Base-by-base conservation (phyloP, 2,113 vertebrate genomes). In the Psammodynastes pulverulentus region DNA sequence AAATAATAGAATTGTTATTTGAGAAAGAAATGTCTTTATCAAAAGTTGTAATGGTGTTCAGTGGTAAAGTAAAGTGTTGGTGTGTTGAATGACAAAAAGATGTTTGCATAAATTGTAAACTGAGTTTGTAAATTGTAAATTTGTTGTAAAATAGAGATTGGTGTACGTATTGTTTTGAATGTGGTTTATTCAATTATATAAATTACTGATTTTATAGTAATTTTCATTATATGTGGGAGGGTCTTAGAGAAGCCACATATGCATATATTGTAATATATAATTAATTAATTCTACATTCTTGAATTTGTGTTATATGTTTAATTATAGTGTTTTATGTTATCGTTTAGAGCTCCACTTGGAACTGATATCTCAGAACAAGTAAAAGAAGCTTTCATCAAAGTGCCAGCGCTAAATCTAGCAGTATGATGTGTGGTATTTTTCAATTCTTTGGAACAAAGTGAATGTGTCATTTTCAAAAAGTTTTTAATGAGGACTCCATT, bases 361-460 rank as follows among this genome's bases (percentile, higher is more conserved):
- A 94, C 96, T 88, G 98, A 99, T 95, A 98, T 99, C 95, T 98
- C 98, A 72, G 97, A 97, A 89, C 97, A 98, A 95, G 98, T 99
- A 93, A 98, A 95, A 97, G 97, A 98, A 58, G 98, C 98, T 46
- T 96, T 97, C 10, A 98, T 99, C 96, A 98, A 96, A 95, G 84
- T 99, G 39, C 98, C 98, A 24, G 79, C 13, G 52, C 67, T 99
- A 94, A 98, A 97, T 95, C 93, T 98, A 51, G 97, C 95, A 89
- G 97, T 98, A 93, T 54, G 15, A 94, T 89, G 58, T 93, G 95
- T 96, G 97, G 39, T 89, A 93, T 92, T 91, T 84, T 92, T 94
- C 84, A 88, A 84, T 45, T 90, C 88, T 45, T 56, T 84, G 45
- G 17, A 90, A 54, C 56, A 94, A 94, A 94, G 7, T 79, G 92